Percentiles rank a stretch among this genome's conserved stretches.
Conservation (phyloP, 2,888 invertebrate genomes). For the Tridacna gigas region DNA sequence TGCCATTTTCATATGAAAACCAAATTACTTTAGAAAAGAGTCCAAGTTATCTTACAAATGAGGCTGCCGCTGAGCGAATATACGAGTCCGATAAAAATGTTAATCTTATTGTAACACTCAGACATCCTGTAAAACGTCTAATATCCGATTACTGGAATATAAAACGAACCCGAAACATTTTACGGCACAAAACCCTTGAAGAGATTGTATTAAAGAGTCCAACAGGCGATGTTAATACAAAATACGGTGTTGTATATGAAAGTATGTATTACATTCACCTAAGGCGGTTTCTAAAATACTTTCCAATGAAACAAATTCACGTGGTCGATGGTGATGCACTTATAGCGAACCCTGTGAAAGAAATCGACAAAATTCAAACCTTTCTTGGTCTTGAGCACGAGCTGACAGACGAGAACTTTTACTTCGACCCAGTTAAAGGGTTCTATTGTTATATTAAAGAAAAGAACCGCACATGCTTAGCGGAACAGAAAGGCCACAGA, state of each 20-base stretch:
- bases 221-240: background rate
- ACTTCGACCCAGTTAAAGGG: background rate
- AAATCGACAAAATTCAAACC: background rate
- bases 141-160: slow-evolving; percentile 1
- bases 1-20: background rate
- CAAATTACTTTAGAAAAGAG: background rate
- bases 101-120: background rate
- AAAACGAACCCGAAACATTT: background rate
- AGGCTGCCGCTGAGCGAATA: background rate
- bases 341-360: slow-evolving; percentile 3
- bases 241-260: background rate
- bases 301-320: background rate
- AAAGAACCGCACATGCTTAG: background rate
- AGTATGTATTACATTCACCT: background rate
- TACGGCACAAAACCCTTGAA: background rate
- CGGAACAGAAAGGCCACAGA: background rate
- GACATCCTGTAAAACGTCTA: background rate
- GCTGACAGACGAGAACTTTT: background rate
- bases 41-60: background rate
- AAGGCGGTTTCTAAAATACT: background rate
- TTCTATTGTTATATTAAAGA: background rate
- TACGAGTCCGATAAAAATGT: background rate
- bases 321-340: background rate
- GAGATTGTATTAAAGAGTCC: background rate
- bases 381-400: background rate